These are phyloP conservation scores for Flexamia atlantica DNA, from an alignment of 2,888 invertebrate species.

Conservation along the genomic window DNA sequence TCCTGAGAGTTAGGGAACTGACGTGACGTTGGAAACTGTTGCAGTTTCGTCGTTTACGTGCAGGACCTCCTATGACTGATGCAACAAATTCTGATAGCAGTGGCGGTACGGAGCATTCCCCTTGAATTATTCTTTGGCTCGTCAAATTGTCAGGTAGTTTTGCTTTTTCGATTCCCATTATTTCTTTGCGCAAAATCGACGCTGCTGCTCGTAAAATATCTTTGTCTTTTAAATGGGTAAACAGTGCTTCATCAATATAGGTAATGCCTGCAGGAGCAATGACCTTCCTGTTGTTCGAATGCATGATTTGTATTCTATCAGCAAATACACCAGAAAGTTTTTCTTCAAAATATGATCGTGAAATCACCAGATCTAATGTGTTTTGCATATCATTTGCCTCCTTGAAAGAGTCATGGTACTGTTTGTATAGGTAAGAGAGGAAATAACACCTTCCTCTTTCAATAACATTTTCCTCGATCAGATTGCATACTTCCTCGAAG, in stretches of 20 bases:
- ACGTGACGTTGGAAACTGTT: not conserved
- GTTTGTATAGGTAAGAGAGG: not conserved
- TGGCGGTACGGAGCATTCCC: not conserved
- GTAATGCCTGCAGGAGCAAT: not conserved
- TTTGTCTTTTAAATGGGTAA: not conserved
- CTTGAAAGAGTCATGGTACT: not conserved
- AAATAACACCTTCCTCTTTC: constrained; percentile 8
- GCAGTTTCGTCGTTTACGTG: not conserved
- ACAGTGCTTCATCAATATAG: not conserved
- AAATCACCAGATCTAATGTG: not conserved
- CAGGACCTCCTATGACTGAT: not conserved
- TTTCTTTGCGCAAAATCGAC: not conserved
- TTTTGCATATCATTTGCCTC: not conserved
- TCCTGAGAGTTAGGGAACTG: not conserved
- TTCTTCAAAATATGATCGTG: not conserved
- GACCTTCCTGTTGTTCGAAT: not conserved
- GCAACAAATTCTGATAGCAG: not conserved
- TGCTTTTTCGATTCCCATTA: not conserved
- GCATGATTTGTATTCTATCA: not conserved
- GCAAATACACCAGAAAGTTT: not conserved
- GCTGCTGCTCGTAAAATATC: not conserved
- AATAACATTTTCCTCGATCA: not conserved
- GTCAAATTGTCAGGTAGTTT: not conserved
- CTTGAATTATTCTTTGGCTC: not conserved
- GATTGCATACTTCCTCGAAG: not conserved